phyloP scores from a whole-genome alignment of 2,113 vertebrate species.

The Hyla sarda region DNA sequence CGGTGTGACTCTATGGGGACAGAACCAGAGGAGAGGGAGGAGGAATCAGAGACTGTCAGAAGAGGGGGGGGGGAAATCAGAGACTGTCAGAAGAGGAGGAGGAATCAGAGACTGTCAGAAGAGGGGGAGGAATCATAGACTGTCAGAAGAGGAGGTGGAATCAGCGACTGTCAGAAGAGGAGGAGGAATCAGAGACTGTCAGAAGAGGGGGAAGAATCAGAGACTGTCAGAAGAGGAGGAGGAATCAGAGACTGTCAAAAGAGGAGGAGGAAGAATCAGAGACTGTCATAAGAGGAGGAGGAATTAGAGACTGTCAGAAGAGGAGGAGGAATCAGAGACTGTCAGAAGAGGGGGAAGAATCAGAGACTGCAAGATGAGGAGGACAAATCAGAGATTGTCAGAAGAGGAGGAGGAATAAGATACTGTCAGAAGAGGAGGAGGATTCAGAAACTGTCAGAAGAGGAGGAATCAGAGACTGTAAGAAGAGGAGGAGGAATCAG shows the following conservation, averaged over 20 bases:
- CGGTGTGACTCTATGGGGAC: constrained; percentile 2
- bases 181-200: background rate
- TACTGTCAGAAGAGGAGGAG: constrained; percentile 19
- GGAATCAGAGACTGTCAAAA: too few species aligned
- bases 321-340: background rate
- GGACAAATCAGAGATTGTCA: too few species aligned
- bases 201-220: constrained; percentile 40
- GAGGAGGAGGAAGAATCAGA: background rate
- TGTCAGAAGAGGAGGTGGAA: too few species aligned
- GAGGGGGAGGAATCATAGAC: constrained; percentile 36
- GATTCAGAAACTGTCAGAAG: too few species aligned
- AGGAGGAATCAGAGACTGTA: too few species aligned
- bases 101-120: constrained; percentile 2
- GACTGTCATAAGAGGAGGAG: constrained; percentile 12
- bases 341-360: constrained; percentile 36
- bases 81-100: too few species aligned
- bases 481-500: background rate
- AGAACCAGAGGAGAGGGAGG: background rate
- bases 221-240: too few species aligned
- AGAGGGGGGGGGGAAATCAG: too few species aligned
- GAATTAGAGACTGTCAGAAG: too few species aligned
- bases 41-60: too few species aligned
- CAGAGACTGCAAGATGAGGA: too few species aligned
- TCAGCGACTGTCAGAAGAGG: too few species aligned
- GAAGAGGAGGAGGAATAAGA: background rate